A percentile compares a stretch with the other conserved stretches of the same genome.
Conservation (phyloP, 2,113 vertebrate species). For the Turdus rufiventris region DNA sequence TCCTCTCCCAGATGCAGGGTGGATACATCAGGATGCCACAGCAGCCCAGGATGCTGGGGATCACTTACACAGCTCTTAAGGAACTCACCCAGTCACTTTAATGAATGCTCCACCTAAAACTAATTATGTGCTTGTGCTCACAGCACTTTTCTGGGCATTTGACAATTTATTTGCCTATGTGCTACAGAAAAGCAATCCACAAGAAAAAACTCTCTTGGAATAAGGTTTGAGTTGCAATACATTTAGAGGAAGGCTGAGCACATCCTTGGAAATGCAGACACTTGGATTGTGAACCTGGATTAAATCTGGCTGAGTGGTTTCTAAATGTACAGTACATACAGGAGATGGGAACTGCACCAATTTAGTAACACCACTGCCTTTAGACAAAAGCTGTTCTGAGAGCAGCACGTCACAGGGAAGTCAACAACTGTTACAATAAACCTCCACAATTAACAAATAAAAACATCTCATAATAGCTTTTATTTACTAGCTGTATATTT, state of each 20-base stretch:
- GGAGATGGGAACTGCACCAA: background rate
- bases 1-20: background rate
- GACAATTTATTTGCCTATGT: background rate
- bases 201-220: background rate
- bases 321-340: background rate
- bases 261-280: background rate
- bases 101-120: background rate
- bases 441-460: background rate
- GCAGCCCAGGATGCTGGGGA: background rate
- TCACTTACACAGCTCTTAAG: background rate
- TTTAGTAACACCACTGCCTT: background rate
- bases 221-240: background rate
- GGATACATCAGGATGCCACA: background rate
- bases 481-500: background rate
- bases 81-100: background rate
- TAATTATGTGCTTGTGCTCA: background rate
- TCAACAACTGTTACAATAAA: background rate
- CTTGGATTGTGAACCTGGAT: background rate
- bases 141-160: background rate
- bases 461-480: background rate
- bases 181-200: background rate
- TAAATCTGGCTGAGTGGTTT: background rate
- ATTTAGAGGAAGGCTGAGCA: background rate
- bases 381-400: background rate
- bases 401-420: background rate